Percentiles rank a stretch among this genome's conserved stretches.
These are phyloP conservation scores for Scaptomyza tumidula DNA, from an alignment of 2,888 invertebrate species.

Conservation along the genomic window DNA sequence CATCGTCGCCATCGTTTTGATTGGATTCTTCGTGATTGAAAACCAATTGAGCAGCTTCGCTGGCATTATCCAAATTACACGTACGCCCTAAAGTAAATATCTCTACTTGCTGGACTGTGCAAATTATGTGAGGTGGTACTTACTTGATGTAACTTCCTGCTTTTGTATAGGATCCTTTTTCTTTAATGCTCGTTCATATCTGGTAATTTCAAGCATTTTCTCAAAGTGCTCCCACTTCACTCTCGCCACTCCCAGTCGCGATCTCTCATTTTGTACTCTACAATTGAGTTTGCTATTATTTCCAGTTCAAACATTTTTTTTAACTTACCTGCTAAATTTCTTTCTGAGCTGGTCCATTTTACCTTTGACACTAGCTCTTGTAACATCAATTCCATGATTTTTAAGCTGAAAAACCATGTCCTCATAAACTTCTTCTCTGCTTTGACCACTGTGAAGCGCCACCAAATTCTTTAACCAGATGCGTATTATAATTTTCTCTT, in stretches of 20 bases:
- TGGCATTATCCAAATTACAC: slow-evolving; percentile 7
- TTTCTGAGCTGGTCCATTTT: slow-evolving; percentile 44
- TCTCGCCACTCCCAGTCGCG: too few species aligned
- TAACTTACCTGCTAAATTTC: slow-evolving; percentile 29
- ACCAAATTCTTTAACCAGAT: slow-evolving; percentile 25
- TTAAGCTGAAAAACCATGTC: slow-evolving; percentile 19
- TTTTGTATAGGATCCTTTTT: too few species aligned
- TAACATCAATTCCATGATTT: slow-evolving; percentile 24
- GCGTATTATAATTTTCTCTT: slow-evolving; percentile 30
- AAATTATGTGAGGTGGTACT: background rate
- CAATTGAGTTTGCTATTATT: background rate
- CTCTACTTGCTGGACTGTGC: background rate
- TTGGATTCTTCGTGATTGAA: slow-evolving; percentile 11
- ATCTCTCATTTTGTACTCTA: background rate
- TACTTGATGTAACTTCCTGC: slow-evolving; percentile 27
- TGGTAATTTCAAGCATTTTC: slow-evolving; percentile 18
- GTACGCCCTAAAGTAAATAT: slow-evolving; percentile 6
- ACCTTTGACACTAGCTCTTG: background rate
- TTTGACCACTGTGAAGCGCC: background rate
- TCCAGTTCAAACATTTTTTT: background rate
- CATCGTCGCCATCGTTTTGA: background rate
- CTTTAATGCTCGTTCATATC: background rate
- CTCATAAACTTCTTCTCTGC: background rate
- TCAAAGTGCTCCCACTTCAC: slow-evolving; percentile 19
- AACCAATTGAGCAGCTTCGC: slow-evolving; percentile 3